phyloP scores from a whole-genome alignment of 2,888 invertebrate genomes.

The Nemapogon koenigi region DNA sequence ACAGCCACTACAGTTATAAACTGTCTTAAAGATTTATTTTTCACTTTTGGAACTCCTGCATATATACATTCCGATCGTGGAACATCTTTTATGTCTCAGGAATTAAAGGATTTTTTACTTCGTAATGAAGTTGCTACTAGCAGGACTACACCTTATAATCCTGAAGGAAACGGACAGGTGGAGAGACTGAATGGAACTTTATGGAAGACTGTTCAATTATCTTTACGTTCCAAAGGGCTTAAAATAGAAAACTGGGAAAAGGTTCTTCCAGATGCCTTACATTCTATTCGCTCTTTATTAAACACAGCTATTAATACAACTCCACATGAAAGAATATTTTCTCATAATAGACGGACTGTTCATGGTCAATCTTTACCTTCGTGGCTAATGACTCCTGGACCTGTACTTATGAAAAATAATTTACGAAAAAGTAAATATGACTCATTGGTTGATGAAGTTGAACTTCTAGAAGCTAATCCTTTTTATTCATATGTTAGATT shows the following conservation, averaged over 20 bases:
- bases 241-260: slow-evolving; percentile 13
- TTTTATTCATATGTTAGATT: slow-evolving; percentile 14
- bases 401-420: slow-evolving; percentile 14
- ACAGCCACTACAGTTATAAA: slow-evolving; percentile 15
- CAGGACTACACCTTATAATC: slow-evolving; percentile 17
- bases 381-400: slow-evolving; percentile 13
- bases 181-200: slow-evolving; percentile 14
- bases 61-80: slow-evolving; percentile 18
- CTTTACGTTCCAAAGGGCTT: slow-evolving; percentile 9
- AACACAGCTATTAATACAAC: slow-evolving; percentile 16
- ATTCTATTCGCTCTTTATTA: slow-evolving; percentile 16
- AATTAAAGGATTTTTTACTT: slow-evolving; percentile 13
- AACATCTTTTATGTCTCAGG: slow-evolving; percentile 14
- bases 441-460: slow-evolving; percentile 17
- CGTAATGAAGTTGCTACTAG: slow-evolving; percentile 16
- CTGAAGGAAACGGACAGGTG: slow-evolving; percentile 15
- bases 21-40: slow-evolving; percentile 12
- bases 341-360: slow-evolving; percentile 13
- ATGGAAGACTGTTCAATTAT: slow-evolving; percentile 15
- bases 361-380: slow-evolving; percentile 15
- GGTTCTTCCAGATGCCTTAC: slow-evolving; percentile 15
- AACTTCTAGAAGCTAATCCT: slow-evolving; percentile 16
- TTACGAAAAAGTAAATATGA: slow-evolving; percentile 15
- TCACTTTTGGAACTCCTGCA: slow-evolving; percentile 16
- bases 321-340: no score